Evolutionary conservation across 2,797 vertebrate species (phyloP), one percentile per base, ranked within the genome.

Genomic region (Vultur gryphus): DNA sequence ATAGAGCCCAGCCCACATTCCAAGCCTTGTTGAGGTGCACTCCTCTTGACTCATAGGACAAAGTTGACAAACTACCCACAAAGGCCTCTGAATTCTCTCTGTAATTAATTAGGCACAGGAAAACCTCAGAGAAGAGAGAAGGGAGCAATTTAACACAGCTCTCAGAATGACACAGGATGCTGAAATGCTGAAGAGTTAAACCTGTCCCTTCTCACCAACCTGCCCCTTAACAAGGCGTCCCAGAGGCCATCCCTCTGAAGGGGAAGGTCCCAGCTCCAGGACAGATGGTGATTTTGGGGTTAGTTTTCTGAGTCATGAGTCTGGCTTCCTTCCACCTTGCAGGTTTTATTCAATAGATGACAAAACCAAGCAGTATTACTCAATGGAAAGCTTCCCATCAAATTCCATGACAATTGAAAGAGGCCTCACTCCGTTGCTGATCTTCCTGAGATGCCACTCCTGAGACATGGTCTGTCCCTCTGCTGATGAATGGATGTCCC

Each of bases 91-190:
- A 88, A 93, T 91, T 92, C 51, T 76, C 85, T 96, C 94, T 96
- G 55, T 95, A 89, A 95, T 97, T 97, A 95, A 90, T 95, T 82
- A 90, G 73, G 85, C 80, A 97, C 91, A 95, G 91, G 94, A 95
- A 97, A 96, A 95, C 91, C 96, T 79, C 91, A 82, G 62, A 89
- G 87, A 84, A 93, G 87, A 62, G 79, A 91, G 91, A 95, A 71
- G 80, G 83, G 70, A 95, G 48, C 73, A 93, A 52, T 88, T 97
- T 94, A 79, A 79, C 16, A 71, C 72, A 92, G 55, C 28, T 84
- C 25, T 69, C 35, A 49, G 72, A 81, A 87, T 97, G 94, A 96
- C 95, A 96, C 59, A 97, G 73, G 87, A 80, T 96, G 65, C 86
- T 81, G 58, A 93, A 93, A 94, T 90, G 62, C 54, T 88, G 65